Percentiles rank a stretch among this genome's conserved stretches.
Conservation (phyloP, 2,113 vertebrate genomes). For the Platichthys stellatus region DNA sequence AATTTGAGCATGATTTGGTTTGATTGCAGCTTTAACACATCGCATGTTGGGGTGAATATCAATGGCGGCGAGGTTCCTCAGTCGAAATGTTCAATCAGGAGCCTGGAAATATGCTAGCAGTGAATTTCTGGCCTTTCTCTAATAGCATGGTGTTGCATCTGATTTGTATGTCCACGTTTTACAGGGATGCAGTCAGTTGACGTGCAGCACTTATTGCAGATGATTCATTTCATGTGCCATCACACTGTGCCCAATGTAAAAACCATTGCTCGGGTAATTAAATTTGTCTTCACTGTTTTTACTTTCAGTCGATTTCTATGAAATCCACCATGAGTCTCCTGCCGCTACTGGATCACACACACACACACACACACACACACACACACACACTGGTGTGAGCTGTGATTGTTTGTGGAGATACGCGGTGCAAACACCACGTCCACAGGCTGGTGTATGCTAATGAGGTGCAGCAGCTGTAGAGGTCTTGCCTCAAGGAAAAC, state of each 20-base stretch:
- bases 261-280: conserved; percentile 30
- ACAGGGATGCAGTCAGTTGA: conserved; percentile 19
- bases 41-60: conserved; percentile 7
- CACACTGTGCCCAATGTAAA: not conserved
- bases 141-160: conserved; percentile 12
- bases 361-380: not conserved
- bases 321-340: conserved; percentile 22
- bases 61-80: conserved; percentile 11
- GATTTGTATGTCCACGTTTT: conserved; percentile 41
- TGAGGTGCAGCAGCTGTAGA: conserved; percentile 47
- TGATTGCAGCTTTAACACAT: conserved; percentile 28
- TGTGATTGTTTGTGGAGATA: conserved; percentile 38
- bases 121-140: conserved; percentile 9
- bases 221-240: conserved; percentile 29
- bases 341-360: conserved; percentile 31
- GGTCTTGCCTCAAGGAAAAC: conserved; percentile 45
- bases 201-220: conserved; percentile 37
- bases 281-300: conserved; percentile 24
- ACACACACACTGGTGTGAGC: conserved; percentile 32
- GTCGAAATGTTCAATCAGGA: conserved; percentile 40
- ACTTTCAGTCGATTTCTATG: conserved; percentile 24
- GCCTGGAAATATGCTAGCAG: conserved; percentile 9
- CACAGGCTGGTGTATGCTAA: conserved; percentile 47
- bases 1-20: conserved; percentile 38
- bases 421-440: conserved; percentile 43